phyloP scores from a whole-genome alignment of 92 coral and sea anemone species.

The Actinostola sp. region DNA sequence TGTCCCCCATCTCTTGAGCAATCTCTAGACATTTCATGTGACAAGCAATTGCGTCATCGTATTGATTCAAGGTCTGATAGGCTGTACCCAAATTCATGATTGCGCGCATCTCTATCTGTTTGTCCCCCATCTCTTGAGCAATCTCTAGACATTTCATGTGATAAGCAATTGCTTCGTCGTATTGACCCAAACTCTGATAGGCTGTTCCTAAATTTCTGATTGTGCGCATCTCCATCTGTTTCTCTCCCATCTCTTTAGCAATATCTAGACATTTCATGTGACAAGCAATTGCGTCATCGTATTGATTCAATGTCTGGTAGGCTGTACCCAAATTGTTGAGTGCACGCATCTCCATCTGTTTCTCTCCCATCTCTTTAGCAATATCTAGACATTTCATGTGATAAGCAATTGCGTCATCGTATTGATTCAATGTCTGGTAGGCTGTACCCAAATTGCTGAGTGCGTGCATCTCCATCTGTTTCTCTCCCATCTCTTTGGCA shows the following conservation, averaged over 20 bases:
- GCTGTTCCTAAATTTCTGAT: background rate
- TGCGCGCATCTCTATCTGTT: background rate
- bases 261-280: background rate
- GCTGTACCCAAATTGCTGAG: too few species aligned
- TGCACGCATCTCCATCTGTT: background rate
- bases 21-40: background rate
- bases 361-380: background rate
- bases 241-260: conserved; percentile 10
- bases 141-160: background rate
- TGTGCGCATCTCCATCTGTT: background rate
- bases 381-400: background rate
- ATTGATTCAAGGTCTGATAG: background rate
- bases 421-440: too few species aligned
- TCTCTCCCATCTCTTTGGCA: too few species aligned
- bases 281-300: background rate
- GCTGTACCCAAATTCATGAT: conserved; percentile 7
- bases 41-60: background rate
- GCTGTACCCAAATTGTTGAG: background rate
- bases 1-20: conserved; percentile 6
- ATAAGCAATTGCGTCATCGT: too few species aligned
- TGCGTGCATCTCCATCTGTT: too few species aligned
- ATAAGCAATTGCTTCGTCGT: background rate
- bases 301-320: background rate
- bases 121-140: background rate
- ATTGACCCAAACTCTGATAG: background rate